Evolutionary conservation across 2,113 vertebrate genomes (phyloP).

Genomic region (Triplophysa siluroides): DNA sequence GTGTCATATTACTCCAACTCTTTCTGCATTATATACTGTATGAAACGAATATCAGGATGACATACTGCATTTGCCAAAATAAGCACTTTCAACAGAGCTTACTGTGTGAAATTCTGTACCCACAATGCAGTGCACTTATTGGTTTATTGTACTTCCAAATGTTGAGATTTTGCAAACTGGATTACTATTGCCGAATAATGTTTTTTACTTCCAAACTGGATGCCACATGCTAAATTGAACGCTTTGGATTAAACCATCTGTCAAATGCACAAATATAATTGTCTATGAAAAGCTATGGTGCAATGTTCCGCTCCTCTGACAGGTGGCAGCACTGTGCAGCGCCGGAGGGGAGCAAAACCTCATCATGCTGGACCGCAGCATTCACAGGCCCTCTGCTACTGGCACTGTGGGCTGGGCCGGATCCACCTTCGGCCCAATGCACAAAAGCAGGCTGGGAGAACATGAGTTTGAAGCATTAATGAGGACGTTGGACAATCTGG

Average conservation of each 20-base stretch:
- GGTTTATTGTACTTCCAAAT: too few relatives aligned
- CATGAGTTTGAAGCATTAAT: conserved; percentile 97
- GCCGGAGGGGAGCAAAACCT: conserved; percentile 87
- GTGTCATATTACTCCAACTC: too few relatives aligned
- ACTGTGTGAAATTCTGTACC: too few relatives aligned
- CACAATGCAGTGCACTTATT: too few relatives aligned
- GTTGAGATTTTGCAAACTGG: not conserved
- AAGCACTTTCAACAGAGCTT: too few relatives aligned
- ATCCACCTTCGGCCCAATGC: conserved; percentile 92
- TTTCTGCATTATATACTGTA: too few relatives aligned
- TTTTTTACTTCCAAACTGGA: too few relatives aligned
- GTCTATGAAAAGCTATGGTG: not conserved
- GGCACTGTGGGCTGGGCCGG: conserved; percentile 91
- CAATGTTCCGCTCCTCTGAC: not conserved
- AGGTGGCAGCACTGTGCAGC: conserved; percentile 89
- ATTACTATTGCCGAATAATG: not conserved
- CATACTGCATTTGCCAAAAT: too few relatives aligned
- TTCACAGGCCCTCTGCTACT: conserved; percentile 77
- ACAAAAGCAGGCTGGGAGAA: conserved; percentile 91
- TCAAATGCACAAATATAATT: too few relatives aligned
- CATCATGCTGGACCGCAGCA: conserved; percentile 84
- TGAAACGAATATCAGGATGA: too few relatives aligned
- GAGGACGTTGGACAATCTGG: conserved; percentile 97
- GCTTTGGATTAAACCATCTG: too few relatives aligned
- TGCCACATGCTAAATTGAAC: too few relatives aligned